phyloP scores from a whole-genome alignment of 2,797 vertebrate species.

The Enoplosus armatus region DNA sequence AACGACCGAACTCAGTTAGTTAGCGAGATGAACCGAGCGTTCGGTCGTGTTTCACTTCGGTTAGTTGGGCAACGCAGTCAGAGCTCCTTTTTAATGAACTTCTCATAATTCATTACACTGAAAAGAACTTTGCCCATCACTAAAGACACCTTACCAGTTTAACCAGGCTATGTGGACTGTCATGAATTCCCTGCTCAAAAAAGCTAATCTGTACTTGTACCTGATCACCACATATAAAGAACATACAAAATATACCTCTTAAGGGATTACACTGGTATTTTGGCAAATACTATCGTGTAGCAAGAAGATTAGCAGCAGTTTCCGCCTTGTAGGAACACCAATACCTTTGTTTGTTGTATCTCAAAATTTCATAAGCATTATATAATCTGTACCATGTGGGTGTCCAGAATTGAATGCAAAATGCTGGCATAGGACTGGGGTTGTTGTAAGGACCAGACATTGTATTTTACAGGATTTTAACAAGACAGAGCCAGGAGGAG shows the following conservation, averaged over 20 bases:
- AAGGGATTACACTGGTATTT: conserved; percentile 18
- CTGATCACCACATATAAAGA: background rate
- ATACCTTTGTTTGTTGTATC: conserved; percentile 13
- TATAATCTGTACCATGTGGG: conserved; percentile 25
- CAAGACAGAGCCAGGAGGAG: background rate
- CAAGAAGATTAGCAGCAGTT: conserved; percentile 21
- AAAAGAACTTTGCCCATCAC: no score
- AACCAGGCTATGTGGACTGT: background rate
- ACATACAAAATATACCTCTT: background rate
- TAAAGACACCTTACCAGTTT: no score
- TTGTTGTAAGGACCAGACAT: background rate
- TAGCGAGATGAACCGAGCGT: no score
- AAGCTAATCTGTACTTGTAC: background rate
- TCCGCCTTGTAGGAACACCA: background rate
- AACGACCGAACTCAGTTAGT: no score
- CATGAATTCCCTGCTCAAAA: background rate
- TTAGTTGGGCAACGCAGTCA: no score
- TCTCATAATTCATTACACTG: no score
- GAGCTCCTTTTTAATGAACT: no score
- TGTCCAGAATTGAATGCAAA: conserved; percentile 2
- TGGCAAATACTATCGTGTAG: background rate
- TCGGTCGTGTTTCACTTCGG: no score
- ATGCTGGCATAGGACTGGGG: background rate
- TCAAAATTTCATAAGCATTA: conserved; percentile 17
- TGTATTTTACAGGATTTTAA: background rate